Percentiles rank a stretch among this genome's conserved stretches.
These are phyloP conservation scores for Antechinus stuartii DNA, from an alignment of 2,113 vertebrate species.

Conservation along the genomic window DNA sequence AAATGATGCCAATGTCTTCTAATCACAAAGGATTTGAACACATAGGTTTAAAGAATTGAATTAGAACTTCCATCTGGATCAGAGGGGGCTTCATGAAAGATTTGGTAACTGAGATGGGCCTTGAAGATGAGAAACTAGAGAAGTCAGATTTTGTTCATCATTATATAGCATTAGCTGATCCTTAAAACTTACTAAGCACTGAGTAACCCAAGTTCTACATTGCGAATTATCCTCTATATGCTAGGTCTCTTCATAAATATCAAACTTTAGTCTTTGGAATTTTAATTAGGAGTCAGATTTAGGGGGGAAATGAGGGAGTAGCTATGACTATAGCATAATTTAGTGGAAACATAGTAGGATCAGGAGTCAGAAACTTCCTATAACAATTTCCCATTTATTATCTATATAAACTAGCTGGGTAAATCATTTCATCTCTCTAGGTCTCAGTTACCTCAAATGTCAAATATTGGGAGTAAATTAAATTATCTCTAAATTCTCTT, in stretches of 20 bases:
- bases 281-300: neutral
- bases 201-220: neutral
- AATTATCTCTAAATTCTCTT: neutral
- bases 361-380: neutral
- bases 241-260: neutral
- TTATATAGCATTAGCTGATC: neutral
- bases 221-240: neutral
- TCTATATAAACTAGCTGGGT: neutral
- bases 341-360: neutral
- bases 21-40: neutral
- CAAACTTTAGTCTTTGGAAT: neutral
- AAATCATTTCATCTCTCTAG: neutral
- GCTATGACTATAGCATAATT: neutral
- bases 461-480: neutral
- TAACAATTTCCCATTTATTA: neutral
- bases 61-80: neutral
- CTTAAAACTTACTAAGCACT: neutral
- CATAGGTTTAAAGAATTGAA: neutral
- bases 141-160: neutral
- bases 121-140: neutral
- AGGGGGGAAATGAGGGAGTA: neutral
- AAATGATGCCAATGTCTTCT: neutral
- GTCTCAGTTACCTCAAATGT: neutral
- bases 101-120: neutral
- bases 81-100: neutral